These are phyloP conservation scores for Neoseiulus cucumeris DNA, from an alignment of 1,140 invertebrate species.

Conservation along the genomic window DNA sequence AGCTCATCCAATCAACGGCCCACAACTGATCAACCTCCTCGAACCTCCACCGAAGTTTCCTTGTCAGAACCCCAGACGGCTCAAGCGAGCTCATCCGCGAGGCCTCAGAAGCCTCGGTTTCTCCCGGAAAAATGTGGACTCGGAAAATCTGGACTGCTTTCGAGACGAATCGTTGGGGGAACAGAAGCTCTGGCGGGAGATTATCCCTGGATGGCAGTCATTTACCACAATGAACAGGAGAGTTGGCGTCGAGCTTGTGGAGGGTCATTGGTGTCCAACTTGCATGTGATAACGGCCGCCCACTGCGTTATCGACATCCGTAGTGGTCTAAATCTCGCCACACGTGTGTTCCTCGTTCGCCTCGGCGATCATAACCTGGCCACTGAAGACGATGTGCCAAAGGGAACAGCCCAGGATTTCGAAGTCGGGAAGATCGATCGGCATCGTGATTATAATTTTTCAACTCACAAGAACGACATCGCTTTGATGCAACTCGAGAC, in stretches of 20 bases:
- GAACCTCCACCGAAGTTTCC: not conserved
- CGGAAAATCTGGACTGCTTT: not conserved
- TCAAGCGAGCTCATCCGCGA: too few relatives aligned
- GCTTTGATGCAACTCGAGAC: slow-evolving; percentile 22
- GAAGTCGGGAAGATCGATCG: slow-evolving; percentile 12
- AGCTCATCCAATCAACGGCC: not conserved
- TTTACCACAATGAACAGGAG: slow-evolving; percentile 75
- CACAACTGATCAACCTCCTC: not conserved
- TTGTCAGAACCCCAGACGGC: not conserved
- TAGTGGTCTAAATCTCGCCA: not conserved
- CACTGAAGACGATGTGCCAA: slow-evolving; percentile 14
- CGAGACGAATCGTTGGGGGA: slow-evolving; percentile 18
- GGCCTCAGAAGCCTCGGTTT: not conserved
- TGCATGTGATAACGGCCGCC: slow-evolving; percentile 81
- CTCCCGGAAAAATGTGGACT: not conserved
- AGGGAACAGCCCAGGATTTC: slow-evolving; percentile 17
- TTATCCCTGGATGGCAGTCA: slow-evolving; percentile 26
- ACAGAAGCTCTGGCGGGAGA: slow-evolving; percentile 14
- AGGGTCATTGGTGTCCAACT: slow-evolving; percentile 67
- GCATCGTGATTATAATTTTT: slow-evolving; percentile 20
- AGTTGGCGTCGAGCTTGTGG: slow-evolving; percentile 51
- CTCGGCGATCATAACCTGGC: slow-evolving; percentile 25
- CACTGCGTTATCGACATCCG: slow-evolving; percentile 54
- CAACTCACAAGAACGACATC: slow-evolving; percentile 25
- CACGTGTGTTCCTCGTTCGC: slow-evolving; percentile 18